These are phyloP conservation scores for Triops cancriformis DNA, from an alignment of 1,140 invertebrate species.

Conservation along the genomic window DNA sequence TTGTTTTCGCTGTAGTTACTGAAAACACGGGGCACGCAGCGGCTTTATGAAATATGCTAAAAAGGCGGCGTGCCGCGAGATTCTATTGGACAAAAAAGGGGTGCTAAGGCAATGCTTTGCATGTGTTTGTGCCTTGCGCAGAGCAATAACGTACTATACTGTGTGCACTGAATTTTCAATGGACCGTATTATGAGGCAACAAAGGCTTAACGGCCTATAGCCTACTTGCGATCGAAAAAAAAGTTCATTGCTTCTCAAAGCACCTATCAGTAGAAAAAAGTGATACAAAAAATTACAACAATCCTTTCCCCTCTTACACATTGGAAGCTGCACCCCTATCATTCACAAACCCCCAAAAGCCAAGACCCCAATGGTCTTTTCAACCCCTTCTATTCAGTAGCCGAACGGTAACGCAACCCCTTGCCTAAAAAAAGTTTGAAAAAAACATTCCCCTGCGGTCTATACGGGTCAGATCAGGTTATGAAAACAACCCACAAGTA, in stretches of 20 bases:
- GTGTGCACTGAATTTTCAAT: neutral
- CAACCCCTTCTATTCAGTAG: constrained; percentile 4
- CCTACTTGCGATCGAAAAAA: constrained; percentile 3
- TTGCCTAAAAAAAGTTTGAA: neutral
- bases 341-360: neutral
- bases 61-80: neutral
- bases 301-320: neutral
- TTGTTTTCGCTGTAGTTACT: too few relatives aligned
- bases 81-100: neutral
- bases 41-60: neutral
- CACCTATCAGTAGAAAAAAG: neutral
- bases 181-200: constrained; percentile 1
- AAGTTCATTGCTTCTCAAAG: constrained; percentile 10
- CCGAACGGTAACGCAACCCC: neutral
- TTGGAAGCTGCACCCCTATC: neutral
- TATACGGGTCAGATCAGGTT: neutral
- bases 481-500: neutral
- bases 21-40: too few relatives aligned
- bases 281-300: neutral
- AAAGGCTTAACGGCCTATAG: constrained; percentile 13
- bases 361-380: constrained; percentile 13
- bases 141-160: neutral
- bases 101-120: constrained; percentile 4
- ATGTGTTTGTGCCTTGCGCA: neutral
- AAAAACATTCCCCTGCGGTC: neutral